Evolutionary conservation across 35 echinoderm and acorn worm species (phyloP).

Genomic region (Apostichopus californicus): DNA sequence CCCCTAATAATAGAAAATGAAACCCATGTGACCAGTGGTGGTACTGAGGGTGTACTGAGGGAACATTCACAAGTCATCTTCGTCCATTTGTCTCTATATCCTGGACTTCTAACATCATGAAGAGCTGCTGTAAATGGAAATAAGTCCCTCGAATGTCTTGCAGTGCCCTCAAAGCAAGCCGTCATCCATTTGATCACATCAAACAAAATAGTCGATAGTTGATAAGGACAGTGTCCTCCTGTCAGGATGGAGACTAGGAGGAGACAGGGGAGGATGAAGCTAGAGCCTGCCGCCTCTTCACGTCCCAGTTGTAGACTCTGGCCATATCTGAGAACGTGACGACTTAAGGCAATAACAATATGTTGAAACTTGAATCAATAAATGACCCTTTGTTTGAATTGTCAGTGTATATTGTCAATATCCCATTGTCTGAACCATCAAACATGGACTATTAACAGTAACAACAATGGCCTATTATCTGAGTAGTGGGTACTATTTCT

Average conservation of each 20-base stretch:
- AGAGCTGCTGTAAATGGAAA: not conserved
- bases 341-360: conserved; percentile 2
- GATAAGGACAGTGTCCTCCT: not conserved
- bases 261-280: conserved; percentile 1
- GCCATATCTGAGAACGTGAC: conserved; percentile 42
- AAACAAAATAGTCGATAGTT: conserved; percentile 5
- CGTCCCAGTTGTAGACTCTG: conserved; percentile 51
- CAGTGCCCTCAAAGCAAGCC: not conserved
- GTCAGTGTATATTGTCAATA: no score
- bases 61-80: no score
- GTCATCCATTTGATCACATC: not conserved
- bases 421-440: no score
- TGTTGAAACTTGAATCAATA: not conserved
- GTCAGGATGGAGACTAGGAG: not conserved
- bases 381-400: no score
- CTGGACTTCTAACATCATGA: not conserved
- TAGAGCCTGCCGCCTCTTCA: conserved; percentile 40
- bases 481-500: no score
- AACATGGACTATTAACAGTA: no score
- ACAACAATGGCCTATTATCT: no score
- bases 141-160: not conserved
- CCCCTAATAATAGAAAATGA: no score
- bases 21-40: no score
- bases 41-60: no score
- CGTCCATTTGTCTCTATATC: no score